A percentile compares a stretch with the other conserved stretches of the same genome.
phyloP scores from a whole-genome alignment of 2,797 vertebrate species.

The Acestrorhynchus altus region DNA sequence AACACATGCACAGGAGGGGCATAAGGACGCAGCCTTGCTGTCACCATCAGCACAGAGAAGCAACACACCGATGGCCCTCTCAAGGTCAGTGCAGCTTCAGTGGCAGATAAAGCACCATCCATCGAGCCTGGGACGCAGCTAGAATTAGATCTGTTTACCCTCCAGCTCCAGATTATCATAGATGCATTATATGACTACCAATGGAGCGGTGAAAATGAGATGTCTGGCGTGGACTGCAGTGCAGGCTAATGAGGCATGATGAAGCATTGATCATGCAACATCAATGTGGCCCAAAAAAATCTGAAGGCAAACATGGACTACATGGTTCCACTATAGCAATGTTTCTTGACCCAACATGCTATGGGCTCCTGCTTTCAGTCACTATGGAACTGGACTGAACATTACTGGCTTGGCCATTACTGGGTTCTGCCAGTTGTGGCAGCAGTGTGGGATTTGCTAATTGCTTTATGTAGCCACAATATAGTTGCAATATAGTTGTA shows the following conservation, averaged over 20 bases:
- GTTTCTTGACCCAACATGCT: not conserved
- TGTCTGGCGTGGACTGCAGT: constrained; percentile 22
- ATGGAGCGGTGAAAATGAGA: constrained; percentile 28
- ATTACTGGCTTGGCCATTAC: not conserved
- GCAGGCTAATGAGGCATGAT: constrained; percentile 41
- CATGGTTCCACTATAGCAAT: constrained; percentile 21
- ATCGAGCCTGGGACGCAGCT: constrained; percentile 24
- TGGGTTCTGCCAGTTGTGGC: constrained; percentile 3
- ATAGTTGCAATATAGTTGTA: too few species aligned
- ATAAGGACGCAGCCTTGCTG: constrained; percentile 10
- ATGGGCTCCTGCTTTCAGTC: not conserved
- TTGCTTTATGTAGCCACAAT: constrained; percentile 5
- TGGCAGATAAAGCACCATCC: constrained; percentile 49
- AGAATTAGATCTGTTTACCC: constrained; percentile 40
- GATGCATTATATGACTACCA: constrained; percentile 45
- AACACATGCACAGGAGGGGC: not conserved
- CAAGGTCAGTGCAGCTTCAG: constrained; percentile 50
- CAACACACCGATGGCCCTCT: constrained; percentile 8
- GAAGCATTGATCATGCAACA: constrained; percentile 44
- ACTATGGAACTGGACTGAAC: not conserved
- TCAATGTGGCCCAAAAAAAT: constrained; percentile 31
- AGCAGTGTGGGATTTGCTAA: not conserved
- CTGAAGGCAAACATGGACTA: constrained; percentile 28
- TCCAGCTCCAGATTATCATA: constrained; percentile 27
- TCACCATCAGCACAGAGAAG: constrained; percentile 6